Evolutionary conservation across 2,797 vertebrate species (phyloP).

Genomic region (Pyrocephalus nanus): DNA sequence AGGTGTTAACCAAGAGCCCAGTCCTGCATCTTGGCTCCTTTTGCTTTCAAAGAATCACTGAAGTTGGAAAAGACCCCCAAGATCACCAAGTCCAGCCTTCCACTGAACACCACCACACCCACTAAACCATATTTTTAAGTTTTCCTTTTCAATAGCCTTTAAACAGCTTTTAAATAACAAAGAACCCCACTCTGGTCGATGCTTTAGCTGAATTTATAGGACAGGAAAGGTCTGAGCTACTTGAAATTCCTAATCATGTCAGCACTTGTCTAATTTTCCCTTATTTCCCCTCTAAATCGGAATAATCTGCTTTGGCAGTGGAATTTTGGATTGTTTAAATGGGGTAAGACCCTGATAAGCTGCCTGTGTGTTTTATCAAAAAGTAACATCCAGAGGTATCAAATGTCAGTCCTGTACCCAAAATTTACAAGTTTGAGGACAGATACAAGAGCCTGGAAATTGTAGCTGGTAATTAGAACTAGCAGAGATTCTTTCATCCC

Average conservation of each 20-base stretch:
- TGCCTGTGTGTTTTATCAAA: background rate
- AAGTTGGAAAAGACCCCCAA: background rate
- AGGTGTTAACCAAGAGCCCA: background rate
- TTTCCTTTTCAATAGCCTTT: background rate
- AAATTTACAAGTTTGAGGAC: background rate
- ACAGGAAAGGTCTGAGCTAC: background rate
- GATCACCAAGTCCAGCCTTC: background rate
- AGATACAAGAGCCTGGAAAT: background rate
- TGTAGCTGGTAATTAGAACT: constrained; percentile 6
- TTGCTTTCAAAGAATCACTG: background rate
- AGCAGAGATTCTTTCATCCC: constrained; percentile 16
- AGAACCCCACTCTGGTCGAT: background rate
- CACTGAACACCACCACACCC: background rate
- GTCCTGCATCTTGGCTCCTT: background rate
- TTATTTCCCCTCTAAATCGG: background rate
- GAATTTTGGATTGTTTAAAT: background rate
- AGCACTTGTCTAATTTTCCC: background rate
- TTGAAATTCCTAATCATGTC: background rate
- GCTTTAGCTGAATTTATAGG: background rate
- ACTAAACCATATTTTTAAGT: background rate
- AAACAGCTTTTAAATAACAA: background rate
- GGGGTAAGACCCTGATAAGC: background rate
- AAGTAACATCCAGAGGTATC: background rate
- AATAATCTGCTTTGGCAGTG: background rate
- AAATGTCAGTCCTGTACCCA: background rate